phyloP scores from a whole-genome alignment of 2,797 vertebrate genomes.

The Darevskia nairensis region DNA sequence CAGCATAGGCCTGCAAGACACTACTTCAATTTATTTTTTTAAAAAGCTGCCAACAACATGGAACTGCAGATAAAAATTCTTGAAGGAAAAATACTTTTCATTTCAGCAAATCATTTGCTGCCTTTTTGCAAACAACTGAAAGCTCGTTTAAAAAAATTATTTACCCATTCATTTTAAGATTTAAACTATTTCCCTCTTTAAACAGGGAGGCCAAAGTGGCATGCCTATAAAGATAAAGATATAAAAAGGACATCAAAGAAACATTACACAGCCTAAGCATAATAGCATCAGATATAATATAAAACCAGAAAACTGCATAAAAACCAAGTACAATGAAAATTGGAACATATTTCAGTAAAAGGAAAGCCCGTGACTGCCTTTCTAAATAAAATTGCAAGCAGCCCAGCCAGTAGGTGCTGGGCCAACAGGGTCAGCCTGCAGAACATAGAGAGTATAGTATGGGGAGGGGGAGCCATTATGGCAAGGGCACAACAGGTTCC shows the following conservation, averaged over 20 bases:
- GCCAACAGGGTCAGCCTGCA: not conserved
- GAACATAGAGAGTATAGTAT: not conserved
- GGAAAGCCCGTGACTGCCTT: not conserved
- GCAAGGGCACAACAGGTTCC: not conserved
- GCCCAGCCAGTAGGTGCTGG: not conserved
- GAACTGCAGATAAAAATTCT: not conserved
- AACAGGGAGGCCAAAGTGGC: not conserved
- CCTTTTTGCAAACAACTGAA: not conserved
- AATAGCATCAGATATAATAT: not conserved
- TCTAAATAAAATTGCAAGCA: not conserved
- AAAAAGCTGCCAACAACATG: no score
- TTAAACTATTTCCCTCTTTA: not conserved
- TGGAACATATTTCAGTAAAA: not conserved
- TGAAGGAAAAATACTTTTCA: not conserved
- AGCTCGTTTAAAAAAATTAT: not conserved
- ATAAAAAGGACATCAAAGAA: not conserved
- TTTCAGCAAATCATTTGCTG: not conserved
- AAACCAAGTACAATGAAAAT: not conserved
- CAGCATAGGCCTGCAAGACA: no score
- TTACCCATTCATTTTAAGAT: not conserved
- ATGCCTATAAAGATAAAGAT: not conserved
- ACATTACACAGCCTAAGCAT: not conserved
- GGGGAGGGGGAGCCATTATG: not conserved
- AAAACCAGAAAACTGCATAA: not conserved
- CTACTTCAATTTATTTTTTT: no score